Conservation (phyloP, 2,888 invertebrate species). For the Trachelus troglodyta region DNA sequence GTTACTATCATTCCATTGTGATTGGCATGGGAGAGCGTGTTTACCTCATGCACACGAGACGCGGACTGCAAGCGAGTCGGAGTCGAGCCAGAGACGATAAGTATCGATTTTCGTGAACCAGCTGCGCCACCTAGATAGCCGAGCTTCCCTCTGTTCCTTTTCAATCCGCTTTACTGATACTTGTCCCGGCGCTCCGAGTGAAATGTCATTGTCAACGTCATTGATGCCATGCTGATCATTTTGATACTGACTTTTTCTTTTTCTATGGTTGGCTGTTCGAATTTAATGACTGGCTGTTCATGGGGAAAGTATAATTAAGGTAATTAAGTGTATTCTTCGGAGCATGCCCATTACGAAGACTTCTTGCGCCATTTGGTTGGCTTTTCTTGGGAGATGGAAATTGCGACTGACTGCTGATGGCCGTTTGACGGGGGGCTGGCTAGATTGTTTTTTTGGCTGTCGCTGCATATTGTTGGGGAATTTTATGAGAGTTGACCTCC, state of each 20-base stretch:
- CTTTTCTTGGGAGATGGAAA: not conserved
- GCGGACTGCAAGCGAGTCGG: constrained; percentile 59
- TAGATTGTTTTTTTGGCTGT: not conserved
- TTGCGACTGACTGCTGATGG: not conserved
- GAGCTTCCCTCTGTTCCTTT: constrained; percentile 19
- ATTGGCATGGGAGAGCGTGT: constrained; percentile 53
- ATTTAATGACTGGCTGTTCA: not conserved
- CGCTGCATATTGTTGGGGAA: not conserved
- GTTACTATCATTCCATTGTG: constrained; percentile 55
- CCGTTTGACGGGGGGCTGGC: no score
- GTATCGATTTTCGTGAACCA: constrained; percentile 61
- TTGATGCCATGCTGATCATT: not conserved
- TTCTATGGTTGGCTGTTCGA: not conserved
- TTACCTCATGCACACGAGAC: constrained; percentile 62
- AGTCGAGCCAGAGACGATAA: constrained; percentile 50
- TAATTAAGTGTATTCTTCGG: not conserved
- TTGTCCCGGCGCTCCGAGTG: not conserved
- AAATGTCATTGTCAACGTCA: not conserved
- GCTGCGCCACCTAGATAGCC: constrained; percentile 57
- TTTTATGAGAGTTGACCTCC: not conserved
- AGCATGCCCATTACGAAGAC: not conserved
- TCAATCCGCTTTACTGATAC: constrained; percentile 33
- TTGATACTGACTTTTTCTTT: not conserved
- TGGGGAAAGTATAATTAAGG: not conserved
- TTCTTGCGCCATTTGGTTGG: not conserved